Evolutionary conservation across 2,797 vertebrate genomes (phyloP).

Genomic region (Cirrhinus molitorella): DNA sequence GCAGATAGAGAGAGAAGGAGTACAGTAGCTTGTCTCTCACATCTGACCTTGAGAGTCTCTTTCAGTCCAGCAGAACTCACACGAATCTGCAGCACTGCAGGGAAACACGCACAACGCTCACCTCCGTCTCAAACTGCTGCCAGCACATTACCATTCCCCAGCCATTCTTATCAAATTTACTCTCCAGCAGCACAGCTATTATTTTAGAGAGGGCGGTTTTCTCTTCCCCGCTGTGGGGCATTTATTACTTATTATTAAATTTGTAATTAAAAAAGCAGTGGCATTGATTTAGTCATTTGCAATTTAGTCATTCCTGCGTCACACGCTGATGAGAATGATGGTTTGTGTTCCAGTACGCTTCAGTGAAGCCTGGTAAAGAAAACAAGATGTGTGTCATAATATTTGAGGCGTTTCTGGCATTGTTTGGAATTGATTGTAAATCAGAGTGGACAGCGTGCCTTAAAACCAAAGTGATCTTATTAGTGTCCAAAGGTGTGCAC

Average conservation of each 20-base stretch:
- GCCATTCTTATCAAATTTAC: conserved; percentile 55
- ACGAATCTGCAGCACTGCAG: conserved; percentile 40
- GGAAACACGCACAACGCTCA: conserved; percentile 13
- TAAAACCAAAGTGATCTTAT: background rate
- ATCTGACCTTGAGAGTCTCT: conserved; percentile 38
- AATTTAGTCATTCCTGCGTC: conserved; percentile 26
- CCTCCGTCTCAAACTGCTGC: conserved; percentile 65
- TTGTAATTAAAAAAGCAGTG: conserved; percentile 61
- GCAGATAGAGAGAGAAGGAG: background rate
- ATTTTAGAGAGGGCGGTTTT: conserved; percentile 42
- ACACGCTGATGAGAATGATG: conserved; percentile 26
- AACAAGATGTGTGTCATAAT: background rate
- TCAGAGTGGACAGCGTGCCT: background rate
- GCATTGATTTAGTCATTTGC: conserved; percentile 48
- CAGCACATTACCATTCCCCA: conserved; percentile 72
- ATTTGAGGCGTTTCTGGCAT: background rate
- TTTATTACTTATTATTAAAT: conserved; percentile 65
- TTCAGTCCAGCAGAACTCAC: conserved; percentile 11
- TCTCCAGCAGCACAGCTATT: conserved; percentile 61
- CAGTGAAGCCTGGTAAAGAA: background rate
- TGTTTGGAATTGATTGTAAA: background rate
- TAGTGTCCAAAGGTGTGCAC: background rate
- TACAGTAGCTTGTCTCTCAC: background rate
- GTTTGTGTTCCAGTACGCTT: background rate
- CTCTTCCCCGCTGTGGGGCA: conserved; percentile 25